Base-by-base conservation (phyloP, 2,888 invertebrate species). In the Drosophila leonis region DNA sequence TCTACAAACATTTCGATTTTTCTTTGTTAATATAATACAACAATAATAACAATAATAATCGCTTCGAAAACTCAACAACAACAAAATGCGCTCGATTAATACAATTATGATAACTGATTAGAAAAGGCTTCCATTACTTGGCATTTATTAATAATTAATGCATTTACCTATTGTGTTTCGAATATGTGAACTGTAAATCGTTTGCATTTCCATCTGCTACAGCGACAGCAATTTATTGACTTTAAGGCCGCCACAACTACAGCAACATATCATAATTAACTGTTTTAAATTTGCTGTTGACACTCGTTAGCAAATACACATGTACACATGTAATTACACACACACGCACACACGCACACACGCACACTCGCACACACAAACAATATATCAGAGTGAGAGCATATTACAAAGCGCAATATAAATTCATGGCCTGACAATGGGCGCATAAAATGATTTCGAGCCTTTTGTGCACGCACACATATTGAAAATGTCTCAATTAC, bases 401-500 rank as follows among this genome's bases (percentile, higher is more conserved):
- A 70, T 65, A 70, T 65, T 63, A 70, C 71, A 77, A 77, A 77
- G 41, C 65, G 70, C 76, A 63, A 70, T 79, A 79, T 71, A 75
- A 79, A 70, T 77, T 77, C 71, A 72, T 77, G 41, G 60, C 18
- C 71, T 41, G 60, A 71, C 71, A 77, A 79, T 77, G 71, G 71
- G 37, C 48, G 54, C 63, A 66, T 59, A 80, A 64, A 77, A 80
- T 80, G 77, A 66, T 77, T 80, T 79, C 71, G 57, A 52, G 65
- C 65, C 60, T 75, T 41, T 31, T 31, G 41, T 31, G 15, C 42
- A 56, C 42, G 56, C 49, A 42, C 62, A 75, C 86, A 83, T 90
- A 90, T 88, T 90, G 90, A 90, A 90, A 86, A 90, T 90, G 88
- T 88, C 90, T 86, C 90, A 86, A 86, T 86, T 90, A 86, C 88